These are phyloP conservation scores for Erebia aethiops DNA, from an alignment of 2,888 invertebrate species.

Conservation along the genomic window DNA sequence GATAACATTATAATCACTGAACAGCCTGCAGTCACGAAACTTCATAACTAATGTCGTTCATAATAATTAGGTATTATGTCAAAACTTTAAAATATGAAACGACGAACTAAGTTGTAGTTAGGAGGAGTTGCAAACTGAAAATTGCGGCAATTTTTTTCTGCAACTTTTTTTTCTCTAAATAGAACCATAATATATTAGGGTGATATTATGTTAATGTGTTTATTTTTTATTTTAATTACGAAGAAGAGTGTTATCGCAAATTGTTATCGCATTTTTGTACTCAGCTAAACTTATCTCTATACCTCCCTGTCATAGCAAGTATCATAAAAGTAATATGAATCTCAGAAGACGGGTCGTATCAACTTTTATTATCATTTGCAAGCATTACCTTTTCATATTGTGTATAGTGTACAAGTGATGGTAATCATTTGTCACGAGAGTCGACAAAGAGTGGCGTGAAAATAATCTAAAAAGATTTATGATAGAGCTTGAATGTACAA, in stretches of 20 bases:
- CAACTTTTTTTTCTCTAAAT: no score
- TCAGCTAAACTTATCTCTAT: neutral
- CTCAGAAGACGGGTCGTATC: slow-evolving; percentile 11
- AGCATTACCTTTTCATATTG: slow-evolving; percentile 12
- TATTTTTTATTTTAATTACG: no score
- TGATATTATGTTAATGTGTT: no score
- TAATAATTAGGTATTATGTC: no score
- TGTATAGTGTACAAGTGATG: slow-evolving; percentile 12
- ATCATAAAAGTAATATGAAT: slow-evolving; percentile 19
- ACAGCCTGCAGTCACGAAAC: no score
- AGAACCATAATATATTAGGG: no score
- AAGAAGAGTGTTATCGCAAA: neutral
- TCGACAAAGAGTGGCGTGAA: neutral
- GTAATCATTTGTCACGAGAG: slow-evolving; percentile 6
- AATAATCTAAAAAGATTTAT: neutral
- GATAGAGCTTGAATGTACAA: neutral
- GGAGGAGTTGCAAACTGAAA: no score
- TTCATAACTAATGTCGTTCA: no score
- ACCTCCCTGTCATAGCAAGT: slow-evolving; percentile 5
- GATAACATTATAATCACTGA: no score
- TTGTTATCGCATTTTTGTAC: neutral
- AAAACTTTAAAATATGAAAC: no score
- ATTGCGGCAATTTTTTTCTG: no score
- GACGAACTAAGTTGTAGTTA: no score
- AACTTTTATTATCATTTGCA: slow-evolving; percentile 16